Percentiles rank a stretch among this genome's conserved stretches.
These are phyloP conservation scores for Trachelus tabidus DNA, from an alignment of 2,888 invertebrate genomes.

Conservation along the genomic window DNA sequence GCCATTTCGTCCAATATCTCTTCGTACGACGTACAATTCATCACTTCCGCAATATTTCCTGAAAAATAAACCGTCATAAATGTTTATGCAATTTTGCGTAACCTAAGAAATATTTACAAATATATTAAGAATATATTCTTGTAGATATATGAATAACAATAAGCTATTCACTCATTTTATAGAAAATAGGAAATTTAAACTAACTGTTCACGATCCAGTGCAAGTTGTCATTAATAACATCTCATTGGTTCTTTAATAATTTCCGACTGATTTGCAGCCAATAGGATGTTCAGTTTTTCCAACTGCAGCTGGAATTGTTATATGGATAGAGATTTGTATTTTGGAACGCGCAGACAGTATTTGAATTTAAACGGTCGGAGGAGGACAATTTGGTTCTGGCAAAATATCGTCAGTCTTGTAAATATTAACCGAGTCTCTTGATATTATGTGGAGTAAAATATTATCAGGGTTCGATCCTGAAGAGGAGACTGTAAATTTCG, in stretches of 20 bases:
- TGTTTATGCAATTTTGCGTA: neutral
- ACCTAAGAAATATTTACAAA: neutral
- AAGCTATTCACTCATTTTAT: neutral
- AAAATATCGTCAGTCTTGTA: neutral
- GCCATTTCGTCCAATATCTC: neutral
- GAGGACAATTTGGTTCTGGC: neutral
- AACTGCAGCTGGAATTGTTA: neutral
- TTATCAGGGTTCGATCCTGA: constrained; percentile 65
- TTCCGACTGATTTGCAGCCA: neutral
- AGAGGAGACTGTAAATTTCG: constrained; percentile 70
- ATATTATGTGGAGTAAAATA: constrained; percentile 58
- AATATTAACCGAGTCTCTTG: neutral
- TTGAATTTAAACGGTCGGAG: neutral
- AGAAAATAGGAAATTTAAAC: neutral
- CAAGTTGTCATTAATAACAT: neutral
- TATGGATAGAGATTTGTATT: neutral
- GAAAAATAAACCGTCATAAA: no score
- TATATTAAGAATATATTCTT: neutral
- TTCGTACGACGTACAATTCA: neutral
- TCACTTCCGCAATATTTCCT: neutral
- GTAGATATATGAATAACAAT: neutral
- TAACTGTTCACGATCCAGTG: neutral
- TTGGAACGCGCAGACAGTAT: neutral
- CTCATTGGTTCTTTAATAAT: neutral
- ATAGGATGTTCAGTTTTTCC: neutral